Evolutionary conservation across 2,888 invertebrate species (phyloP).

Genomic region (Metallyticus violacea): DNA sequence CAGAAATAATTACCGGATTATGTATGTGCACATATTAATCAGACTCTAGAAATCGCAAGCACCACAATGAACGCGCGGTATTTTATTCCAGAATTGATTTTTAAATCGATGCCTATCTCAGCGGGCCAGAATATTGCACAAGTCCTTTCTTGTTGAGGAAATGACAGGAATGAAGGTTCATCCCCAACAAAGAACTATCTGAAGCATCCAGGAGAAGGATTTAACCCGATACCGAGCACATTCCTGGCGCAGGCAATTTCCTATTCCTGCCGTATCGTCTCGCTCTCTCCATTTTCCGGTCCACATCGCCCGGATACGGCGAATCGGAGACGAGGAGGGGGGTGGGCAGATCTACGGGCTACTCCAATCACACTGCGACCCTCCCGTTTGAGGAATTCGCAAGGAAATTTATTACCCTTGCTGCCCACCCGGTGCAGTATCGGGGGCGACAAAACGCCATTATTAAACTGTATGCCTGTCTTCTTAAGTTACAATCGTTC

Average conservation of each 20-base stretch:
- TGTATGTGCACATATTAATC: too few relatives aligned
- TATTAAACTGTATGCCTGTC: too few relatives aligned
- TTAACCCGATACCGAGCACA: neutral
- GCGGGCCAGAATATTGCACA: too few relatives aligned
- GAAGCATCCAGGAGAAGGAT: neutral
- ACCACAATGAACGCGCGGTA: too few relatives aligned
- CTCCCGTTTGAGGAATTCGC: neutral
- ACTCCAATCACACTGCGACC: neutral
- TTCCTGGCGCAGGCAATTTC: neutral
- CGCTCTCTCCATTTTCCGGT: conserved; percentile 8
- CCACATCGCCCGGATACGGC: neutral
- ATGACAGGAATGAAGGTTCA: too few relatives aligned
- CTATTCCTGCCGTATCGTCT: neutral
- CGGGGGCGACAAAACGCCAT: too few relatives aligned
- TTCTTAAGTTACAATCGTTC: neutral
- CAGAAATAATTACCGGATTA: too few relatives aligned
- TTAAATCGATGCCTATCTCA: too few relatives aligned
- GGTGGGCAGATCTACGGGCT: neutral
- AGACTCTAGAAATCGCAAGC: too few relatives aligned
- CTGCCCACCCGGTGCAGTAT: too few relatives aligned
- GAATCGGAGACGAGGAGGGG: neutral
- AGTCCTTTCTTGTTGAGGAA: neutral
- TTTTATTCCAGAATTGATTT: too few relatives aligned
- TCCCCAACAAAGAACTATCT: neutral
- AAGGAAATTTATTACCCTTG: neutral